Evolutionary conservation across 35 echinoderm and acorn worm species (phyloP).

Genomic region (Nesometra sesokonis): DNA sequence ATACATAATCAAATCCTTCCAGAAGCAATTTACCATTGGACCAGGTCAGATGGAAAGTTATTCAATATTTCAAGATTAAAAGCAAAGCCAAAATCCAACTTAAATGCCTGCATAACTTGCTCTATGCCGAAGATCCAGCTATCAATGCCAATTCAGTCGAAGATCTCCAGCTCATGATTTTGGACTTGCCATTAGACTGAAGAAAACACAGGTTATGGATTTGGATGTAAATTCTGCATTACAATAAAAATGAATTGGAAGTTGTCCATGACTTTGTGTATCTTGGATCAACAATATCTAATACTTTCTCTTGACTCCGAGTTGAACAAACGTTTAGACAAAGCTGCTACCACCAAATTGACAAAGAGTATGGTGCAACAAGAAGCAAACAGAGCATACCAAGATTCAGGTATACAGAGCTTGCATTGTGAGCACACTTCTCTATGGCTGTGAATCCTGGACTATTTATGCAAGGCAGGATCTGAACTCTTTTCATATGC

Average conservation of each 20-base stretch:
- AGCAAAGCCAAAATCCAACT: too few species aligned
- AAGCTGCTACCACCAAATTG: slow-evolving; percentile 10
- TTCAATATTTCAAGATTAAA: too few species aligned
- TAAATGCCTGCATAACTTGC: too few species aligned
- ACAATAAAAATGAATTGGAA: slow-evolving; percentile 16
- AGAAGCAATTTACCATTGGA: too few species aligned
- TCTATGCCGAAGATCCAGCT: too few species aligned
- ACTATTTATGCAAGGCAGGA: slow-evolving; percentile 2
- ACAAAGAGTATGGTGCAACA: slow-evolving; percentile 39
- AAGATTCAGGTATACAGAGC: not conserved
- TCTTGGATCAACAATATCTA: not conserved
- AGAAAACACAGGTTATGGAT: not conserved
- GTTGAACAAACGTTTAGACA: slow-evolving; percentile 14
- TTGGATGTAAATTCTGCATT: not conserved
- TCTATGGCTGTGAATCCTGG: slow-evolving; percentile 22
- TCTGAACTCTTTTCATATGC: slow-evolving; percentile 5
- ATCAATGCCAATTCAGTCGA: too few species aligned
- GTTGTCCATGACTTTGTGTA: slow-evolving; percentile 16
- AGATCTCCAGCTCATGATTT: not conserved
- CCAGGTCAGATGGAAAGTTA: too few species aligned
- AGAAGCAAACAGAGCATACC: not conserved
- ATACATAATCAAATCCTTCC: too few species aligned
- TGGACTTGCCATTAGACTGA: not conserved
- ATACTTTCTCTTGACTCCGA: slow-evolving; percentile 32
- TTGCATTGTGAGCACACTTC: not conserved